Conservation (phyloP, 2,888 invertebrate genomes). For the Chrysolina oricalcia region DNA sequence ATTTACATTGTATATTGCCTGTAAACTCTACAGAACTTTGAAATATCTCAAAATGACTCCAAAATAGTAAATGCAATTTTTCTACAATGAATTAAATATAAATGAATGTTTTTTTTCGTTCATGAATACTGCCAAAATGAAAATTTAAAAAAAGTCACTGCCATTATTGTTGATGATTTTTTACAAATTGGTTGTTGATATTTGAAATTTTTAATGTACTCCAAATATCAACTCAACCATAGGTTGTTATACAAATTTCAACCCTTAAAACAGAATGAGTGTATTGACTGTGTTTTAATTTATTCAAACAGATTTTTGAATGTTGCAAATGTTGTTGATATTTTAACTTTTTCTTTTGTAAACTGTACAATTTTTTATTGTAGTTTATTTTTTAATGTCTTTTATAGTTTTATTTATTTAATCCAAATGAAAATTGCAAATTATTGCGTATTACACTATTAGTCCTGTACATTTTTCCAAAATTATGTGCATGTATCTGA, state of each 20-base stretch:
- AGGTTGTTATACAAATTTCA: conserved; percentile 14
- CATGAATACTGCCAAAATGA: conserved; percentile 51
- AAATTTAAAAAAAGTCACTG: conserved; percentile 49
- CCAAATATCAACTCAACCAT: conserved; percentile 19
- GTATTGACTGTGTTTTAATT: conserved; percentile 28
- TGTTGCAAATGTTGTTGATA: conserved; percentile 25
- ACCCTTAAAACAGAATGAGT: neutral
- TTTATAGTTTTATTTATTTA: conserved; percentile 25
- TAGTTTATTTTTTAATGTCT: conserved; percentile 14
- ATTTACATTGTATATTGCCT: neutral
- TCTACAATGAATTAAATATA: conserved; percentile 32
- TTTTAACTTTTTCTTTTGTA: conserved; percentile 19
- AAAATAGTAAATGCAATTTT: conserved; percentile 33
- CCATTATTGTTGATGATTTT: conserved; percentile 55
- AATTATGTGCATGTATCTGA: conserved; percentile 8
- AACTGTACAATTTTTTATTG: conserved; percentile 18
- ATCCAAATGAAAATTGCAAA: neutral
- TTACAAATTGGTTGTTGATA: conserved; percentile 30
- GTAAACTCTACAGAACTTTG: conserved; percentile 34
- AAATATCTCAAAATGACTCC: conserved; percentile 23
- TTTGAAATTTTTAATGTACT: conserved; percentile 22
- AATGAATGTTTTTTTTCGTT: conserved; percentile 24
- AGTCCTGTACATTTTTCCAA: conserved; percentile 1
- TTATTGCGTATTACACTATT: neutral
- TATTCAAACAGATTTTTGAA: conserved; percentile 18